Base-by-base conservation (phyloP, 2,113 vertebrate genomes). In the Indicator maculatus region DNA sequence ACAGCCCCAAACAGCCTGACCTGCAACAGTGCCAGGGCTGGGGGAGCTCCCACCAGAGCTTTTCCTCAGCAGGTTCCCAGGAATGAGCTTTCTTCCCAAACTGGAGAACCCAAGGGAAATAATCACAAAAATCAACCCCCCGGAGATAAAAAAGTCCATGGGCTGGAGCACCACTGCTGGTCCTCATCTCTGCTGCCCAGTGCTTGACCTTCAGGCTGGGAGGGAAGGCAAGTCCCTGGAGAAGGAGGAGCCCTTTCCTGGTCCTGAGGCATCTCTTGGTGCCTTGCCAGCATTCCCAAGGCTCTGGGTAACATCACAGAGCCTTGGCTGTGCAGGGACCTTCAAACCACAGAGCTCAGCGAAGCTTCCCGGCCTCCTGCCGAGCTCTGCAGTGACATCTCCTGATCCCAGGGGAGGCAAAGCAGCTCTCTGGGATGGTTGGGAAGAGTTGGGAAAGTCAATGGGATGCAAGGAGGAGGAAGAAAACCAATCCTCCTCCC, bases 181-280 rank as follows among this genome's bases (percentile, higher is more conserved):
- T 58, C 39, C 36, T 59, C 60, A 8, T 5, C 56, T 4, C 2
- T 5, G 0, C 47, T 24, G 21, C 65, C 36, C 2, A 2, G 9
- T 5, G 28, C 39, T 59, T 2, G 0, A 4, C 28, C 70, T 60
- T 28, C 16, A 0, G 77, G 60, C n/a, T 15, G 77, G n/a, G 58
- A 47, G 33, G 73, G 66, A 13, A 33, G 39, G 17, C 0, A 1
- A 0, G 13, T 13, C 45, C 86, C 3, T 3, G 55, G 67, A 83
- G 66, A 6, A 75, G 66, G 74, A 85, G 88, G 38, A 94, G 13
- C n/a, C 23, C 17, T 0, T 13, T 69, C 81, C 88, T 6, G 16
- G 28, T 28, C n/a, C n/a, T 4, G 24, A 3, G 71, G 53, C 59
- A 0, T 14, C 5, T 45, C 88, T 84, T 36, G 6, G 4, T 8